Conservation (phyloP, 2,113 vertebrate species). For the Tachysurus vachellii region DNA sequence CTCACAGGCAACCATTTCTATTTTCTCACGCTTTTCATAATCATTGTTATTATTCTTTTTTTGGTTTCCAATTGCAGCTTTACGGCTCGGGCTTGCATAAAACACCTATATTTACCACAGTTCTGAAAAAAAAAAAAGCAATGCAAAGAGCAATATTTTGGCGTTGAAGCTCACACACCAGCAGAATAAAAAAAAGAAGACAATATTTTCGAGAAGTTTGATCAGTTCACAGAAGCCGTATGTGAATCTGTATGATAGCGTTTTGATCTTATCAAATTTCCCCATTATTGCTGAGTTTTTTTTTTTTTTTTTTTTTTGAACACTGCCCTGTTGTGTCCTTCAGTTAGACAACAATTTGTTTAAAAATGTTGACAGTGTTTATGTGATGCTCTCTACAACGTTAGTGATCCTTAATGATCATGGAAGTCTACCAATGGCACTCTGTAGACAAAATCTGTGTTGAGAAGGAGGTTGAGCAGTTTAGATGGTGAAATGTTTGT, state of each 20-base stretch:
- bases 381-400: background rate
- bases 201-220: background rate
- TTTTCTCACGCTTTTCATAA: background rate
- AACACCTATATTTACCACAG: background rate
- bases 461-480: conserved; percentile 5
- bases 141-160: conserved; percentile 11
- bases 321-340: background rate
- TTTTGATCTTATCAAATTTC: background rate
- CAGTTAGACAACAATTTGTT: background rate
- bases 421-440: background rate
- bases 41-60: background rate
- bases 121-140: background rate
- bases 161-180: conserved; percentile 19
- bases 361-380: conserved; percentile 11
- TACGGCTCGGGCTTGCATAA: conserved; percentile 6
- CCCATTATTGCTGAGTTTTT: background rate
- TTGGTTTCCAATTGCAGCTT: conserved; percentile 9
- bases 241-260: background rate
- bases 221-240: background rate
- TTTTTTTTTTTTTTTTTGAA: background rate
- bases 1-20: background rate
- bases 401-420: background rate
- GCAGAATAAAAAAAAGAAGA: background rate
- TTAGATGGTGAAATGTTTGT: conserved; percentile 6
- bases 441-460: background rate